Conservation (phyloP, 37 sponge, comb jelly and placozoan species). For the Geodia barretti region DNA sequence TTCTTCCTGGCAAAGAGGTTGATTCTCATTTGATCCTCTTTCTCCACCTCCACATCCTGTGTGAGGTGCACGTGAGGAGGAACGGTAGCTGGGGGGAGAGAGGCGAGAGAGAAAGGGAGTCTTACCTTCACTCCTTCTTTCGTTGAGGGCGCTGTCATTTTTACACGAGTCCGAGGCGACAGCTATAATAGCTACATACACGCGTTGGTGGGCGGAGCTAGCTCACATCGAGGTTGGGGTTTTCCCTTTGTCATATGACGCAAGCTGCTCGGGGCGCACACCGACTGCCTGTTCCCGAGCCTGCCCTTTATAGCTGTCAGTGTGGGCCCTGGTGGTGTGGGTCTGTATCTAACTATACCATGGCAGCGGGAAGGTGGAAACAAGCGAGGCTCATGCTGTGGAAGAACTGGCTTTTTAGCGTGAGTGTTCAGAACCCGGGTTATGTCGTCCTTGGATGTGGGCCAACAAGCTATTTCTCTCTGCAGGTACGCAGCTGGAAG, state of each 20-base stretch:
- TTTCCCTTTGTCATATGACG: not conserved
- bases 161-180: not conserved
- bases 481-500: conserved; percentile 71
- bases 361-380: conserved; percentile 73
- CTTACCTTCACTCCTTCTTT: conserved; percentile 23
- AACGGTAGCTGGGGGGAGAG: not conserved
- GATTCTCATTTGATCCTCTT: conserved; percentile 83
- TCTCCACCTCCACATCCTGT: conserved; percentile 53
- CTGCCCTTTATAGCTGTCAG: no score
- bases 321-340: no score
- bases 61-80: not conserved
- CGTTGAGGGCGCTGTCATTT: conserved; percentile 17
- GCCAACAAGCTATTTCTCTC: no score
- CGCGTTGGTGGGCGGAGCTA: not conserved
- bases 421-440: no score
- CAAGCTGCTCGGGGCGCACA: not conserved
- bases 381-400: conserved; percentile 68
- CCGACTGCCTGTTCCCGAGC: not conserved
- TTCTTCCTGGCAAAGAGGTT: conserved; percentile 79
- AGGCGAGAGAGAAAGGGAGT: not conserved
- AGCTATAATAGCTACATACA: not conserved
- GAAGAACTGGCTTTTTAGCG: conserved; percentile 92
- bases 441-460: no score
- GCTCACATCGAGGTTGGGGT: not conserved
- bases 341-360: no score